These are phyloP conservation scores for Entomobrya proxima DNA, from an alignment of 2,888 invertebrate genomes.

Conservation along the genomic window DNA sequence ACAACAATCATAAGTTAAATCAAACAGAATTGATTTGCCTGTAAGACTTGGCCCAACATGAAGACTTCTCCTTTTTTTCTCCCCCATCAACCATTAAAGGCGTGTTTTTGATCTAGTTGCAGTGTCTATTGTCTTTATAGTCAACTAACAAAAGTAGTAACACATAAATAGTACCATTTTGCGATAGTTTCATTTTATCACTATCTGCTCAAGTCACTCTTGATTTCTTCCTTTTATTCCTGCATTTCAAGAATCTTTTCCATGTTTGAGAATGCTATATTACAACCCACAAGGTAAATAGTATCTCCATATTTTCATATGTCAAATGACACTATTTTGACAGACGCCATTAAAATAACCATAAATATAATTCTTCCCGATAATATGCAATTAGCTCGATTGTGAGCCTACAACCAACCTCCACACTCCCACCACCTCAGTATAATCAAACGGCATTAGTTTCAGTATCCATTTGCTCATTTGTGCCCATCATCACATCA, in stretches of 20 bases:
- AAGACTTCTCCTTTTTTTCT: not conserved
- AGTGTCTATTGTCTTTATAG: too few species aligned
- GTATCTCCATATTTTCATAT: not conserved
- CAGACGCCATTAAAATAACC: constrained; percentile 7
- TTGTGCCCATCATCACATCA: constrained; percentile 2
- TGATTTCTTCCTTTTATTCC: constrained; percentile 17
- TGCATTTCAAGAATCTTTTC: not conserved
- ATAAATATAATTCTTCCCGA: not conserved
- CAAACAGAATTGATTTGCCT: constrained; percentile 1
- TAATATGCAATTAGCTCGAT: not conserved
- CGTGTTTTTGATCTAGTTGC: too few species aligned
- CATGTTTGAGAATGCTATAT: not conserved
- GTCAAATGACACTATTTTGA: not conserved
- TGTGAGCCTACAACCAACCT: not conserved
- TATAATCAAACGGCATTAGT: not conserved
- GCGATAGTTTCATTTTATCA: not conserved
- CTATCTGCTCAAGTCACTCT: constrained; percentile 15
- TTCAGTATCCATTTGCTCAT: too few species aligned
- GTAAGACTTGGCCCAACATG: not conserved
- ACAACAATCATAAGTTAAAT: not conserved
- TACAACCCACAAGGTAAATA: constrained; percentile 3
- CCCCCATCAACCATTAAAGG: not conserved
- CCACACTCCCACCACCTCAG: not conserved
- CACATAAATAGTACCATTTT: too few species aligned
- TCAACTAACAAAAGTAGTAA: too few species aligned